phyloP scores from a whole-genome alignment of 1,140 invertebrate species.

The Hetaerina americana region DNA sequence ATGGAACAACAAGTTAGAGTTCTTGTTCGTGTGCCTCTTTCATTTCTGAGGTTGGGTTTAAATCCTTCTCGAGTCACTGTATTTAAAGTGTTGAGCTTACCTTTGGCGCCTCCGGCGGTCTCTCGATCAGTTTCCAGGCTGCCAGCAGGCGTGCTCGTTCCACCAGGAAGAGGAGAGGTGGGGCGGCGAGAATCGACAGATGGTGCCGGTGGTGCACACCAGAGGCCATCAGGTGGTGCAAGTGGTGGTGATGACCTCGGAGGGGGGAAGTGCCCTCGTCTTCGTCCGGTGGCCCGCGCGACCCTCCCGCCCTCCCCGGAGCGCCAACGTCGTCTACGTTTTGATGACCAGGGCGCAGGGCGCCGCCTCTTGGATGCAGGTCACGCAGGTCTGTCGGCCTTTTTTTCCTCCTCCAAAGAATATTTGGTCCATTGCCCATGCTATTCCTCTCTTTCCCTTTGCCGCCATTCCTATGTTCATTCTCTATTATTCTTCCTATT shows the following conservation, averaged over 20 bases:
- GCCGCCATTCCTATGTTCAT: too few relatives aligned
- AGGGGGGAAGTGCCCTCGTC: too few relatives aligned
- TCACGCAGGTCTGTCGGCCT: slow-evolving; percentile 31
- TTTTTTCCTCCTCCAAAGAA: too few relatives aligned
- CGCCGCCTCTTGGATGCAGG: slow-evolving; percentile 47
- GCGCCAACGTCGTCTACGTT: slow-evolving; percentile 42
- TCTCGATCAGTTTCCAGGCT: slow-evolving; percentile 56
- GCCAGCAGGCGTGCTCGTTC: slow-evolving; percentile 51
- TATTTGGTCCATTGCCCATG: too few relatives aligned
- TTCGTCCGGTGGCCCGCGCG: slow-evolving; percentile 41
- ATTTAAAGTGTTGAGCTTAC: too few relatives aligned
- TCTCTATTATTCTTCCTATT: too few relatives aligned
- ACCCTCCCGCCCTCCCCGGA: slow-evolving; percentile 31
- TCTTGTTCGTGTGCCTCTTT: too few relatives aligned
- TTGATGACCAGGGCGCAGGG: slow-evolving; percentile 43
- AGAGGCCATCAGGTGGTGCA: slow-evolving; percentile 47
- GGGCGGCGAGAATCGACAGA: slow-evolving; percentile 31
- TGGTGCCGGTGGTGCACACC: slow-evolving; percentile 48
- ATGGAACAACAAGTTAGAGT: too few relatives aligned
- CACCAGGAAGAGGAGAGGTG: slow-evolving; percentile 41
- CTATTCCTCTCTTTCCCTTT: too few relatives aligned
- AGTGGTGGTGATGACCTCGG: slow-evolving; percentile 27
- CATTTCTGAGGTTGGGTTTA: too few relatives aligned
- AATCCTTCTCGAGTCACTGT: too few relatives aligned
- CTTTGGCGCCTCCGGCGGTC: too few relatives aligned